A percentile compares a stretch with the other conserved stretches of the same genome.
Evolutionary conservation across 2,797 vertebrate species (phyloP).

Genomic region (Vipera ursinii): DNA sequence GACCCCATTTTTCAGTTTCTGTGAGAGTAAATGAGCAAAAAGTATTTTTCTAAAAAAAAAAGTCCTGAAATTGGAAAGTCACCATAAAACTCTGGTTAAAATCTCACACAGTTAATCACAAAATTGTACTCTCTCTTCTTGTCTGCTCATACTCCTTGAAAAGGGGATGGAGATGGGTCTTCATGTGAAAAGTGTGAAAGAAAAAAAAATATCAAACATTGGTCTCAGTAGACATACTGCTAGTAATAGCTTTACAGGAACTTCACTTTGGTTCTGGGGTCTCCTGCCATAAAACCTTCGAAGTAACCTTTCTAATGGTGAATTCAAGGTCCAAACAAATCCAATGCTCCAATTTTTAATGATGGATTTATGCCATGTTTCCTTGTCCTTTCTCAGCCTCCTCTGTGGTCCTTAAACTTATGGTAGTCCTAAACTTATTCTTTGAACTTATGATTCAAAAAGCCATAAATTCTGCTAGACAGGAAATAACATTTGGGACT

Average conservation of each 20-base stretch:
- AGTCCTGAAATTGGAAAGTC: background rate
- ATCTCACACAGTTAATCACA: background rate
- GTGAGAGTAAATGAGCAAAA: background rate
- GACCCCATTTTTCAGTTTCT: background rate
- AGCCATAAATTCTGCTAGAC: background rate
- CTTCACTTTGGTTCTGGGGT: background rate
- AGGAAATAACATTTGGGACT: background rate
- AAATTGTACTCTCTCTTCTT: background rate
- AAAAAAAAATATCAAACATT: background rate
- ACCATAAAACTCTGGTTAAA: background rate
- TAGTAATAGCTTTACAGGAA: background rate
- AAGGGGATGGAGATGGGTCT: background rate
- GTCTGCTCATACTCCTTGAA: background rate
- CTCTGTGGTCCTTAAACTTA: background rate
- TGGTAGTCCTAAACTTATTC: background rate
- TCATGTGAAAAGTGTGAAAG: background rate
- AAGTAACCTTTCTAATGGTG: background rate
- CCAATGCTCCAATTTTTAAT: background rate
- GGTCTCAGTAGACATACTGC: background rate
- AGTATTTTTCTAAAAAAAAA: background rate
- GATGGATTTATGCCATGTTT: background rate
- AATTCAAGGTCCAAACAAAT: background rate
- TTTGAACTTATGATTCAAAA: background rate
- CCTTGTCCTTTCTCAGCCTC: background rate
- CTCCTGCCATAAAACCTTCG: background rate